Evolutionary conservation across 1,140 invertebrate species (phyloP), one percentile per base, ranked within the genome.

Genomic region (Homalodisca vitripennis): DNA sequence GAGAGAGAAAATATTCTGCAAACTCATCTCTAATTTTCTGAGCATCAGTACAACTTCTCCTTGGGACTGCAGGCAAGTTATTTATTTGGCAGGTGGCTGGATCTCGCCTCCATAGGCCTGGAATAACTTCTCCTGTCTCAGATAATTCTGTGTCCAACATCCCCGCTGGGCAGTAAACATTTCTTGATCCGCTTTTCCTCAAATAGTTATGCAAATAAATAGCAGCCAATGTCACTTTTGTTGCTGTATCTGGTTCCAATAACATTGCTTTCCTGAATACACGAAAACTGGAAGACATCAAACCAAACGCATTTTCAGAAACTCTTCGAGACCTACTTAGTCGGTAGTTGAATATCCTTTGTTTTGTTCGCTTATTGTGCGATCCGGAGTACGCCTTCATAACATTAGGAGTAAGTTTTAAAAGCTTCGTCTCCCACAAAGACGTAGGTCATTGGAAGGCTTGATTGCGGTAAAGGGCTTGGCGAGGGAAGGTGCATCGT

Each of bases 251-350:
- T 65, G 72, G 71, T 32, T 77, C 60, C 26, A 80, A 60, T 41
- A 73, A 27, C 10, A 80, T 76, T 32, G 77, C 75, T 27, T 67
- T 74, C 72, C 74, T 66, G 24, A 82, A 79, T 51, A 82, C 75
- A 74, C 79, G 71, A 74, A 80, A 84, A 41, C 76, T 74, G 27
- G 76, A 73, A 2, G 77, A 71, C 30, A 84, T 70, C 60, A 84
- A 82, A n/a, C 83, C 82, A 76, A 85, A 85, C 2, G 79, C 78
- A 76, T 84, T 85, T 77, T 85, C 83, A 2, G 82, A 75, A 29
- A 81, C 76, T 69, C 78, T 74, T n/a, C 80, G 70, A 48, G 77
- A 76, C 62, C 78, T 72, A 24, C 74, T 78, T 20, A 80, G 30
- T 31, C 75, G 67, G 73, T 81, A 77, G 70, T 81, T 81, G 72